Conservation (phyloP, 1,140 invertebrate genomes). For the Caenorhabditis tropicalis region DNA sequence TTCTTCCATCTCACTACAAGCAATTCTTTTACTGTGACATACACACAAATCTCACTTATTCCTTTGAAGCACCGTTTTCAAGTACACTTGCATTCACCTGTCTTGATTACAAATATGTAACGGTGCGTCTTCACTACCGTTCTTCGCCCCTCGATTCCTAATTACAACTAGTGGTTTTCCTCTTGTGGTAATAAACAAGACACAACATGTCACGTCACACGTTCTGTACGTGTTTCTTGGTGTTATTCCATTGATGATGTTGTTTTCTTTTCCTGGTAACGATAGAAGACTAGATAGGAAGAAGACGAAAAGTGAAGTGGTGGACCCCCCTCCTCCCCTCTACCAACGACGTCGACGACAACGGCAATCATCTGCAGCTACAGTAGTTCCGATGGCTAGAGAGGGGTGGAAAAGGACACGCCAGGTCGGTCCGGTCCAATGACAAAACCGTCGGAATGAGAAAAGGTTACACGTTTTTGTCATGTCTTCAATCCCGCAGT, state of each 20-base stretch:
- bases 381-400: not conserved
- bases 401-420: conserved; percentile 9
- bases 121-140: not conserved
- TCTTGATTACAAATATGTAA: not conserved
- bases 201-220: conserved; percentile 28
- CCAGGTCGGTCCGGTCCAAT: not conserved
- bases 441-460: not conserved
- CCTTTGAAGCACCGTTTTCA: not conserved
- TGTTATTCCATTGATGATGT: not conserved
- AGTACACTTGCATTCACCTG: not conserved
- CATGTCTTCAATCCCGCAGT: not conserved
- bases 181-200: not conserved
- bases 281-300: not conserved
- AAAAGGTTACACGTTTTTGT: conserved; percentile 28
- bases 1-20: not conserved
- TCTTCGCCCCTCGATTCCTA: not conserved
- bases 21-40: not conserved
- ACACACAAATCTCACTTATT: not conserved
- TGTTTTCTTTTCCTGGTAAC: not conserved
- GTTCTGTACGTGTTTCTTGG: not conserved
- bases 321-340: too few relatives aligned
- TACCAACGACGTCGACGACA: not conserved
- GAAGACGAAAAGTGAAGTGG: conserved; percentile 22
- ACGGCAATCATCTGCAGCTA: not conserved
- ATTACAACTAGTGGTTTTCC: not conserved